A percentile compares a stretch with the other conserved stretches of the same genome.
Evolutionary conservation across 2,797 vertebrate genomes (phyloP).

Genomic region (Mus spretus): DNA sequence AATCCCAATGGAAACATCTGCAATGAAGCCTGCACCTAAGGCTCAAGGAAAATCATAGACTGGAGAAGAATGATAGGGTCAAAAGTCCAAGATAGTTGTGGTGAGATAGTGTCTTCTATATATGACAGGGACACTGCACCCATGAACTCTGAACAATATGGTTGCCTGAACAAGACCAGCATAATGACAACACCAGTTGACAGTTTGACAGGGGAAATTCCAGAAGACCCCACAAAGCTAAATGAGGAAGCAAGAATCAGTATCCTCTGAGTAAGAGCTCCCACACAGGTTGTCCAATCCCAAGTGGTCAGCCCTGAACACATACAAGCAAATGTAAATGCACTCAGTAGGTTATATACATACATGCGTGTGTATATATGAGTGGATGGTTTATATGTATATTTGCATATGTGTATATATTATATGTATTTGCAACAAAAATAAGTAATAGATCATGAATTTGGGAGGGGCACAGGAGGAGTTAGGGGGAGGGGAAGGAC

Average conservation of each 20-base stretch:
- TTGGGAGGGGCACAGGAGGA: not conserved
- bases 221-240: no score
- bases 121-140: not conserved
- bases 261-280: not conserved
- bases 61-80: not conserved
- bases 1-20: not conserved
- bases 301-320: not conserved
- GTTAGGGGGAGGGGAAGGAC: not conserved
- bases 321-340: not conserved
- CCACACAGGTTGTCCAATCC: not conserved
- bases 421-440: not conserved
- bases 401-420: not conserved
- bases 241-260: not conserved
- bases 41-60: not conserved
- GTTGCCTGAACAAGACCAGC: not conserved
- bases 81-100: not conserved
- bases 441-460: not conserved
- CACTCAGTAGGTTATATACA: not conserved
- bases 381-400: not conserved
- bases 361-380: not conserved
- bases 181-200: not conserved
- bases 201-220: not conserved
- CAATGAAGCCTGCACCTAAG: not conserved
- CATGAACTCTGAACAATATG: not conserved
- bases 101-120: not conserved